These are phyloP conservation scores for Ophonus ardosiacus DNA, from an alignment of 2,888 invertebrate genomes.

Conservation along the genomic window DNA sequence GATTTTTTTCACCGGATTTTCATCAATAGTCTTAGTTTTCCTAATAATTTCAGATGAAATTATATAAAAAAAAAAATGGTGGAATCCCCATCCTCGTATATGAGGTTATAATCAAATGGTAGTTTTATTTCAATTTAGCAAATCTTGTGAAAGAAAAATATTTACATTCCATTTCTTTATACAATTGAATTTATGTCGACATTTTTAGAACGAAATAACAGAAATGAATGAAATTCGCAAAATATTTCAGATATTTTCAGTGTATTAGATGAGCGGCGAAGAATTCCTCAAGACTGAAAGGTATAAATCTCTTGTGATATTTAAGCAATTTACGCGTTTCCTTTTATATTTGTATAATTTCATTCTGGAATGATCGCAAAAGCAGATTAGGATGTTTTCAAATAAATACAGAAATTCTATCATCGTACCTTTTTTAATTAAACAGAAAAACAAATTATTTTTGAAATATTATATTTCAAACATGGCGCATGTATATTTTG, in stretches of 20 bases:
- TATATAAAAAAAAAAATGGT: no score
- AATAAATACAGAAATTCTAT: background rate
- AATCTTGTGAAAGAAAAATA: background rate
- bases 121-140: background rate
- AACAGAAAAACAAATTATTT: slow-evolving; percentile 22
- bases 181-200: slow-evolving; percentile 11
- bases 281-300: background rate
- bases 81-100: no score
- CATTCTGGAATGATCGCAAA: background rate
- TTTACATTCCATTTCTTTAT: background rate
- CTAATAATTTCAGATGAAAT: no score
- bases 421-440: slow-evolving; percentile 4
- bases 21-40: no score
- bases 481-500: slow-evolving; percentile 2
- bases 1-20: no score
- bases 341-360: slow-evolving; percentile 19
- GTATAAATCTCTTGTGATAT: slow-evolving; percentile 13
- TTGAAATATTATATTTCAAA: slow-evolving; percentile 27
- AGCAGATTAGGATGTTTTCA: background rate
- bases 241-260: background rate
- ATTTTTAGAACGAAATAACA: background rate
- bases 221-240: slow-evolving; percentile 3
- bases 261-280: background rate
- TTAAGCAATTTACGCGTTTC: slow-evolving; percentile 24
- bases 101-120: background rate